phyloP scores from a whole-genome alignment of 2,113 vertebrate species.

The Psittacara wagleri region DNA sequence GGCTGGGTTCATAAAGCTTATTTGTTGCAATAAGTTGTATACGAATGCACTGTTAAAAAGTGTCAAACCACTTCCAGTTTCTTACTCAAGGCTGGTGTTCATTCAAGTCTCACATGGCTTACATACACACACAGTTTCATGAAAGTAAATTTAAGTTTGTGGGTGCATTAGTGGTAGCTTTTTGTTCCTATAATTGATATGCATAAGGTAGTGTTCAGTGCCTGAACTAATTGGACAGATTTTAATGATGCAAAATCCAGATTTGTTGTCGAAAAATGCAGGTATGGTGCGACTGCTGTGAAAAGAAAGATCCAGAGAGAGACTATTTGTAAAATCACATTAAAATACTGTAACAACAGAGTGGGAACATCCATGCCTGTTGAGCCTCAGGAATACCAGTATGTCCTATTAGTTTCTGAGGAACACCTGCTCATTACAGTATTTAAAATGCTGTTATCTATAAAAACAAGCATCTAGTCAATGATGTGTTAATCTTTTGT shows the following conservation, averaged over 20 bases:
- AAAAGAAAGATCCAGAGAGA: not conserved
- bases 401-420: not conserved
- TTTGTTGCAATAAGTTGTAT: not conserved
- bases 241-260: not conserved
- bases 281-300: not conserved
- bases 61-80: not conserved
- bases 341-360: not conserved
- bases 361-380: not conserved
- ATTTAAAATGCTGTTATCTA: not conserved
- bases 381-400: not conserved
- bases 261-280: not conserved
- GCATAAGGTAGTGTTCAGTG: not conserved
- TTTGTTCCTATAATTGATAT: not conserved
- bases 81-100: not conserved
- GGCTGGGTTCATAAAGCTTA: not conserved
- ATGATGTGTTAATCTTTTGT: not conserved
- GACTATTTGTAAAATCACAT: not conserved
- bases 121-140: not conserved
- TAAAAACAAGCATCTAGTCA: not conserved
- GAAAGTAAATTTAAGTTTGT: not conserved
- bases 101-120: not conserved
- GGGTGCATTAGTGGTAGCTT: not conserved
- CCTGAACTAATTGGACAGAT: not conserved
- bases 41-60: not conserved
- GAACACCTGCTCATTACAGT: not conserved